A percentile compares a stretch with the other conserved stretches of the same genome.
Evolutionary conservation across 2,113 vertebrate genomes (phyloP).

Genomic region (Brienomyrus brachyistius): DNA sequence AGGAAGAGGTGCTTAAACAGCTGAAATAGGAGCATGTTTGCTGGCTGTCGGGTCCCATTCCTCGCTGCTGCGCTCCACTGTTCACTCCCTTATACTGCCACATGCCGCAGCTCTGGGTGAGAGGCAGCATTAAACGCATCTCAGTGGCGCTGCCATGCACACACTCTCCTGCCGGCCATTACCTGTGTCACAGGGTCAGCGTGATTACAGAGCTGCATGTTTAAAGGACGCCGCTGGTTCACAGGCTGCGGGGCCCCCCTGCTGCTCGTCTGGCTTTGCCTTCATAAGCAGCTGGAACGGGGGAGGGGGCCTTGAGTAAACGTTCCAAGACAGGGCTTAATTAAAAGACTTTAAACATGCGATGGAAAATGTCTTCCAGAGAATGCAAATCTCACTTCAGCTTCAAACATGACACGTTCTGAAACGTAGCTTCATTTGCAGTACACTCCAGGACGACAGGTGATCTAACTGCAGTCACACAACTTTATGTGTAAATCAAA

Average conservation of each 20-base stretch:
- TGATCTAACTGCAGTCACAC: background rate
- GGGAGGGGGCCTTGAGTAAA: constrained; percentile 36
- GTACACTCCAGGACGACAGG: background rate
- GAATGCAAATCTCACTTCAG: background rate
- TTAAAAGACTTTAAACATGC: constrained; percentile 30
- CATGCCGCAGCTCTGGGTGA: background rate
- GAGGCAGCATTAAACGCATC: background rate
- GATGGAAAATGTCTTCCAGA: background rate
- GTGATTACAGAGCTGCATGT: background rate
- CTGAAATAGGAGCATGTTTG: background rate
- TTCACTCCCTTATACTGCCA: background rate
- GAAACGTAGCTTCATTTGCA: background rate
- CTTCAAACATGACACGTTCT: background rate
- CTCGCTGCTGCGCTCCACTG: background rate
- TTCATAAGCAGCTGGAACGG: constrained; percentile 40
- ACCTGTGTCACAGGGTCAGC: background rate
- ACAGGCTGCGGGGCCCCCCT: background rate
- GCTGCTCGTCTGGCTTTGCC: background rate
- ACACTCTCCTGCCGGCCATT: background rate
- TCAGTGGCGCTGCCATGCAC: background rate
- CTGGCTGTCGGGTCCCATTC: background rate
- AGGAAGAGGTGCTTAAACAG: background rate
- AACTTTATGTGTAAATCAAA: background rate
- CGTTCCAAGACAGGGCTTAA: constrained; percentile 40
- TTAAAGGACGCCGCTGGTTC: background rate